Evolutionary conservation across 2,888 invertebrate species (phyloP).

Genomic region (Halictus ligatus): DNA sequence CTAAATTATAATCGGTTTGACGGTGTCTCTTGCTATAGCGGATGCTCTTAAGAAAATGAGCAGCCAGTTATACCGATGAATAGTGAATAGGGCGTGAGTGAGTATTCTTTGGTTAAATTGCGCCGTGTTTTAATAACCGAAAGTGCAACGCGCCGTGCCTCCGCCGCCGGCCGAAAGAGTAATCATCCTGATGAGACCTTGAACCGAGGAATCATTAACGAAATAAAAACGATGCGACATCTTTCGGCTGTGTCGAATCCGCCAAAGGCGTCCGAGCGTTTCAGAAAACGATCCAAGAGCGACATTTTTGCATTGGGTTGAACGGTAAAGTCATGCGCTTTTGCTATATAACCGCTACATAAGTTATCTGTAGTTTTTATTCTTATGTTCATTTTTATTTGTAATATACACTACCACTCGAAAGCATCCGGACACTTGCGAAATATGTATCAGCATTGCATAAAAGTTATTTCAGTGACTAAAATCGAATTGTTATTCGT

Average conservation of each 20-base stretch:
- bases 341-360: too few species aligned
- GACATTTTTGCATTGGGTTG: too few species aligned
- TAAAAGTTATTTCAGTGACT: too few species aligned
- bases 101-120: slow-evolving; percentile 30
- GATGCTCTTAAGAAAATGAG: slow-evolving; percentile 47
- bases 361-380: too few species aligned
- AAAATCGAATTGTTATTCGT: too few species aligned
- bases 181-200: background rate
- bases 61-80: slow-evolving; percentile 23
- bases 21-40: slow-evolving; percentile 10
- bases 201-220: background rate
- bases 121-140: slow-evolving; percentile 22
- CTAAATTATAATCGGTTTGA: slow-evolving; percentile 24
- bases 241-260: background rate
- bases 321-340: too few species aligned
- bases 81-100: slow-evolving; percentile 25
- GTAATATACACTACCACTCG: too few species aligned
- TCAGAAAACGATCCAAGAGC: background rate
- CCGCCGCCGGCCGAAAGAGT: background rate
- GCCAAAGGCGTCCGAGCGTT: background rate
- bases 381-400: too few species aligned
- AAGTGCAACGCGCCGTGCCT: slow-evolving; percentile 1
- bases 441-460: too few species aligned
- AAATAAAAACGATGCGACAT: background rate
- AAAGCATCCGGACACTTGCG: too few species aligned